phyloP scores from a whole-genome alignment of 1,140 invertebrate genomes.

The Cydia strobilella region DNA sequence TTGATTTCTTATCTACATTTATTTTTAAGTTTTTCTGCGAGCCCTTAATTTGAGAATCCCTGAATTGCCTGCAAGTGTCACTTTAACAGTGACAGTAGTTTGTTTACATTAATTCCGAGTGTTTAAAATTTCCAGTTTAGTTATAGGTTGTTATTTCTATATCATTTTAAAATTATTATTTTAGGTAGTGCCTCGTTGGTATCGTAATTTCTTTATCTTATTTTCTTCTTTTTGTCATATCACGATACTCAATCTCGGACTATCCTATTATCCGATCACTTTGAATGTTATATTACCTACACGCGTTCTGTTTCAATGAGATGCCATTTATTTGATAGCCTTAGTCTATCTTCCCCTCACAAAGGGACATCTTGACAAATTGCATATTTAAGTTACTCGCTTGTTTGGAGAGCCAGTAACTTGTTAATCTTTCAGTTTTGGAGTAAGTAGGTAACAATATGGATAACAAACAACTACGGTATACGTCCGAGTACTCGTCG shows the following conservation, averaged over 20 bases:
- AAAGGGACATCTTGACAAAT: slow-evolving; percentile 17
- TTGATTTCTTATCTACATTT: too few species aligned
- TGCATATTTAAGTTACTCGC: slow-evolving; percentile 3
- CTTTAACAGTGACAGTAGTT: too few species aligned
- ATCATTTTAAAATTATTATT: neutral
- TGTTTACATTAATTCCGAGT: too few species aligned
- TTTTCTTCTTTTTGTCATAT: neutral
- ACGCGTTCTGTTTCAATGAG: slow-evolving; percentile 2
- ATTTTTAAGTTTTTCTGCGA: too few species aligned
- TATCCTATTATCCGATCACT: neutral
- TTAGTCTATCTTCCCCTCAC: neutral
- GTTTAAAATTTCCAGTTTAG: too few species aligned
- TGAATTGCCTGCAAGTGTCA: too few species aligned
- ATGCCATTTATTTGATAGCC: slow-evolving; percentile 14
- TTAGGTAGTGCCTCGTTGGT: too few species aligned
- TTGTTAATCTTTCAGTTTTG: slow-evolving; percentile 24
- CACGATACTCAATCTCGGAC: neutral
- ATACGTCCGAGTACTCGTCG: too few species aligned
- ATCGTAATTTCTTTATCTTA: too few species aligned
- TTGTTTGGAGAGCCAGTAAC: slow-evolving; percentile 14
- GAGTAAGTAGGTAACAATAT: neutral
- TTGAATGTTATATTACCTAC: slow-evolving; percentile 10
- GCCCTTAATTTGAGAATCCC: too few species aligned
- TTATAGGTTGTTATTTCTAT: neutral
- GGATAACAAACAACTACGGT: neutral